Percentiles rank a stretch among this genome's conserved stretches.
phyloP scores from a whole-genome alignment of 37 sponge, comb jelly and placozoan genomes.

The Hormiphora californensis region DNA sequence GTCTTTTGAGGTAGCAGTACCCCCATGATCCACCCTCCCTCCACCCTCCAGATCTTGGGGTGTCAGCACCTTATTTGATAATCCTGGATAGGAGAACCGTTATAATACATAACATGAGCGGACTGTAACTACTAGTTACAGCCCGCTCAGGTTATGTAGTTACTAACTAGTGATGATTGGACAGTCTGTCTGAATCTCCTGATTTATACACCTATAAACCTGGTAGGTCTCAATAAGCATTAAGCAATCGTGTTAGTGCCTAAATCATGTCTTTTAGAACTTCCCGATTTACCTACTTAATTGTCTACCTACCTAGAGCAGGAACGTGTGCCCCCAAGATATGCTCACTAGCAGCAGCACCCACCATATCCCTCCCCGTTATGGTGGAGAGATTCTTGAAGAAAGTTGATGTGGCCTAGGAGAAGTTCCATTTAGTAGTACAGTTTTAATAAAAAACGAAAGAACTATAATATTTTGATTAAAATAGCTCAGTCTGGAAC shows the following conservation, averaged over 20 bases:
- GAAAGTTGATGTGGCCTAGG: slow-evolving; percentile 37
- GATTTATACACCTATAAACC: too few relatives aligned
- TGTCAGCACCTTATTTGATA: slow-evolving; percentile 29
- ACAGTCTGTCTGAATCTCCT: too few relatives aligned
- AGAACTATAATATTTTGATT: too few relatives aligned
- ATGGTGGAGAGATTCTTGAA: slow-evolving; percentile 17
- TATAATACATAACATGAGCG: not conserved
- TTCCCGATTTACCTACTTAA: not conserved
- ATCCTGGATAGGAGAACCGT: not conserved
- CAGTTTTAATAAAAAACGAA: too few relatives aligned
- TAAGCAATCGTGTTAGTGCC: too few relatives aligned
- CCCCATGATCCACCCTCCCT: not conserved
- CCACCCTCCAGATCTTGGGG: not conserved
- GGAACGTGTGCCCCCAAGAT: slow-evolving; percentile 47
- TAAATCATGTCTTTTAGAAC: too few relatives aligned
- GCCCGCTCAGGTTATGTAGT: too few relatives aligned
- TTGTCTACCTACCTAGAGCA: not conserved
- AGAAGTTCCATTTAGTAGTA: not conserved
- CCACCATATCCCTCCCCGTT: not conserved
- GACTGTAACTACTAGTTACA: not conserved
- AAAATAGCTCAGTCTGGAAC: too few relatives aligned
- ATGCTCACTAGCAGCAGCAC: not conserved
- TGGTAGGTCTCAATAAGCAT: too few relatives aligned
- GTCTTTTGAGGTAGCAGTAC: slow-evolving; percentile 15
- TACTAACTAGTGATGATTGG: too few relatives aligned